These are phyloP conservation scores for Podarcis siculus DNA, from an alignment of 2,797 vertebrate genomes.

Conservation along the genomic window DNA sequence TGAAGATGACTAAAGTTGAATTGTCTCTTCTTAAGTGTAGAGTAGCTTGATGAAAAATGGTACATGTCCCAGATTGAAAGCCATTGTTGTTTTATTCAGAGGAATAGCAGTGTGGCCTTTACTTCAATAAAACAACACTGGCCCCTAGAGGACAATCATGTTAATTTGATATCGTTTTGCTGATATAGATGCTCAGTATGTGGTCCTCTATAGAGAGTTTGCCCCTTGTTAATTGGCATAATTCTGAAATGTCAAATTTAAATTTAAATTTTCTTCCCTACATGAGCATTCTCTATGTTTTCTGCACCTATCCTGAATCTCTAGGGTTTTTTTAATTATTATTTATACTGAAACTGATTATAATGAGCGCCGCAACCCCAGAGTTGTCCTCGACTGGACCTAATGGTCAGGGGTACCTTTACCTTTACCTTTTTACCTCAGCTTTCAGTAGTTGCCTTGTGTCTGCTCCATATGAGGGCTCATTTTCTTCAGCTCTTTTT, in stretches of 20 bases:
- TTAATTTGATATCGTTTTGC: constrained; percentile 42
- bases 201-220: constrained; percentile 23
- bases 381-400: no score
- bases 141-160: constrained; percentile 56
- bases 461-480: background rate
- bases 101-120: constrained; percentile 45
- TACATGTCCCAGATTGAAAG: constrained; percentile 17
- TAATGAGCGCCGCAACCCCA: background rate
- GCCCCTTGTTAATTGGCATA: constrained; percentile 51
- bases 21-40: background rate
- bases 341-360: background rate
- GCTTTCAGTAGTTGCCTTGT: background rate
- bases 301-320: background rate
- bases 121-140: constrained; percentile 60
- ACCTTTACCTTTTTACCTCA: background rate
- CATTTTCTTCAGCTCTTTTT: constrained; percentile 23
- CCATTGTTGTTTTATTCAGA: constrained; percentile 35
- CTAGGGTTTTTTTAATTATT: background rate
- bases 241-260: constrained; percentile 43
- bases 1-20: background rate
- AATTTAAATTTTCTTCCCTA: constrained; percentile 43
- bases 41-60: background rate
- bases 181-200: constrained; percentile 17
- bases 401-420: no score
- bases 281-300: constrained; percentile 29